Evolutionary conservation across 2,797 vertebrate genomes (phyloP).

Genomic region (Perodicticus potto): DNA sequence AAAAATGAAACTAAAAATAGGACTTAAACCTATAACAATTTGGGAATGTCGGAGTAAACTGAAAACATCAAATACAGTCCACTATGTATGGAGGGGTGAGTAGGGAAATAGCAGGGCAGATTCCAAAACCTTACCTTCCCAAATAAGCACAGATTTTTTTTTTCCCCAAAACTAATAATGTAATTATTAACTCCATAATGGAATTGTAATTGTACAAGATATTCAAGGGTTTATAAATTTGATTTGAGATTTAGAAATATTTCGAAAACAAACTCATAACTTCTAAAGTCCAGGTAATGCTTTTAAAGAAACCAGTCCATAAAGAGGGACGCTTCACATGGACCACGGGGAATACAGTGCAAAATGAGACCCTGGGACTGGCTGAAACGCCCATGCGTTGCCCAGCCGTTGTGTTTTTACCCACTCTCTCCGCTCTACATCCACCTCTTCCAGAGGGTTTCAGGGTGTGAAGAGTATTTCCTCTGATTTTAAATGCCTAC

Average conservation of each 20-base stretch:
- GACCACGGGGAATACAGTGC: neutral
- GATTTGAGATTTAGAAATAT: neutral
- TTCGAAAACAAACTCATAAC: slow-evolving; percentile 13
- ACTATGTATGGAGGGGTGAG: rapidly evolving
- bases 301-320: neutral
- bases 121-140: neutral
- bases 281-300: neutral
- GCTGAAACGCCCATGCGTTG: neutral
- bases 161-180: neutral
- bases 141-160: neutral
- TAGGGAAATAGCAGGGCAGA: neutral
- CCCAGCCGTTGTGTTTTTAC: neutral
- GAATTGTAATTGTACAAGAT: neutral
- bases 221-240: neutral
- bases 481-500: neutral
- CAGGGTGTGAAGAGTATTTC: neutral
- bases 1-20: slow-evolving; percentile 24
- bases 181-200: neutral
- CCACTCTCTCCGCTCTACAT: neutral
- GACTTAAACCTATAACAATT: slow-evolving; percentile 17
- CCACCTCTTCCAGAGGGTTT: neutral
- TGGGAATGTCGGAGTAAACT: neutral
- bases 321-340: neutral
- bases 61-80: slow-evolving; percentile 7
- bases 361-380: neutral